These are phyloP conservation scores for Busseola fusca DNA, from an alignment of 2,888 invertebrate genomes.

Conservation along the genomic window DNA sequence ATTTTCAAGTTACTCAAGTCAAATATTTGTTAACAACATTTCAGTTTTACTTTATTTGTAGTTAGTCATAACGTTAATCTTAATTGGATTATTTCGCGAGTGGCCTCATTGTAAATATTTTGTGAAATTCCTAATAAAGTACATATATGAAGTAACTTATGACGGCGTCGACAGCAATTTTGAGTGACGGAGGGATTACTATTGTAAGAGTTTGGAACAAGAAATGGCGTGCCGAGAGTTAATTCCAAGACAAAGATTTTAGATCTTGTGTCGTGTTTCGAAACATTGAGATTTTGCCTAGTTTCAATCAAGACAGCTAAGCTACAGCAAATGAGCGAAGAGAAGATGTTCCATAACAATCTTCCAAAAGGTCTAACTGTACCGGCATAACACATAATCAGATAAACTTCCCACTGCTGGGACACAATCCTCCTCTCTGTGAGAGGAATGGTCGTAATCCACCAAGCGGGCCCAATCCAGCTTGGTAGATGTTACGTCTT, in stretches of 20 bases:
- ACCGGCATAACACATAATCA: too few species aligned
- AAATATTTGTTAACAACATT: constrained; percentile 23
- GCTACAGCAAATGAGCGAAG: background rate
- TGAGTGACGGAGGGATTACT: constrained; percentile 13
- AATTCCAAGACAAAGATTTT: background rate
- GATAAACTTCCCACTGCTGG: too few species aligned
- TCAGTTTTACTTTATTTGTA: constrained; percentile 32
- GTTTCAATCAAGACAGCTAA: background rate
- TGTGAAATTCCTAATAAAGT: constrained; percentile 35
- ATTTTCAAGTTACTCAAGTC: constrained; percentile 25
- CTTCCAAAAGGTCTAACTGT: background rate
- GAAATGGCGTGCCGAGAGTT: background rate
- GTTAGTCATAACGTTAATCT: constrained; percentile 48
- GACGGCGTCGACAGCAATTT: constrained; percentile 19
- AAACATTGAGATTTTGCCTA: background rate
- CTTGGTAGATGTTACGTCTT: too few species aligned
- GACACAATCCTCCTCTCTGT: too few species aligned
- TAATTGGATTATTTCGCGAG: constrained; percentile 45
- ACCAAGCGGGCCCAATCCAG: too few species aligned
- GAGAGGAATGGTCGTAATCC: too few species aligned
- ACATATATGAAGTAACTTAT: constrained; percentile 27
- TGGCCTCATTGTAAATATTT: constrained; percentile 42
- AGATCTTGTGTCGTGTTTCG: background rate
- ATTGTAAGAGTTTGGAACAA: constrained; percentile 6
- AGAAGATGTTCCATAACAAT: background rate